Conservation (phyloP, 1,140 invertebrate species). For the Archegozetes longisetosus region DNA sequence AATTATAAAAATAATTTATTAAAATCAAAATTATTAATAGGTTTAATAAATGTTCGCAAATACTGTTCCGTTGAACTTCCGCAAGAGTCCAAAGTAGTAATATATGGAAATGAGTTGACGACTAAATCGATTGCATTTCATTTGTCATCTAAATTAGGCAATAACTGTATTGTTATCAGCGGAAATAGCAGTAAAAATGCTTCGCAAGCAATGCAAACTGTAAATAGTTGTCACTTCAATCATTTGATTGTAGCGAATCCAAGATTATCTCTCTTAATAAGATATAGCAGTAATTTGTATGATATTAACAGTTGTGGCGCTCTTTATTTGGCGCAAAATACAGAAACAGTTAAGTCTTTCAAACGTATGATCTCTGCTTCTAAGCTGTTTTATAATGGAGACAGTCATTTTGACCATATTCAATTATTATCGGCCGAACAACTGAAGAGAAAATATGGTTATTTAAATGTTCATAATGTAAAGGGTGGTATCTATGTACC, state of each 20-base stretch:
- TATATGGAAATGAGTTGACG: constrained; percentile 9
- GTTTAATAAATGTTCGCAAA: too few relatives aligned
- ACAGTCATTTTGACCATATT: not conserved
- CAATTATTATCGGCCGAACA: not conserved
- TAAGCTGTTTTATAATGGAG: constrained; percentile 9
- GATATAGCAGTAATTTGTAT: constrained; percentile 4
- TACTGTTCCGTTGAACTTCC: too few relatives aligned
- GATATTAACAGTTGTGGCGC: constrained; percentile 6
- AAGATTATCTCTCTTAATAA: constrained; percentile 2
- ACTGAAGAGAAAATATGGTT: constrained; percentile 6
- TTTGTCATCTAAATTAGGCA: not conserved
- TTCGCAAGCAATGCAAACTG: not conserved
- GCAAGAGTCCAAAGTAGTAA: not conserved
- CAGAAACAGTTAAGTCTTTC: constrained; percentile 10
- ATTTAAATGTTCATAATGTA: constrained; percentile 1
- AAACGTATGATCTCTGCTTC: constrained; percentile 6
- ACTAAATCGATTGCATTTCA: constrained; percentile 6
- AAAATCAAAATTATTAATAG: too few relatives aligned
- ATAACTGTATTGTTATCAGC: constrained; percentile 1
- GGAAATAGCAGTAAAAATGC: not conserved
- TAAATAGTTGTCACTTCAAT: constrained; percentile 5
- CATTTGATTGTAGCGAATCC: constrained; percentile 12
- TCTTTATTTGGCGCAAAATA: constrained; percentile 8
- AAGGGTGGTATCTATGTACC: constrained; percentile 12
- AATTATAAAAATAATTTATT: too few relatives aligned